These are phyloP conservation scores for Argynnis bischoffii DNA, from an alignment of 2,888 invertebrate genomes.

Conservation along the genomic window DNA sequence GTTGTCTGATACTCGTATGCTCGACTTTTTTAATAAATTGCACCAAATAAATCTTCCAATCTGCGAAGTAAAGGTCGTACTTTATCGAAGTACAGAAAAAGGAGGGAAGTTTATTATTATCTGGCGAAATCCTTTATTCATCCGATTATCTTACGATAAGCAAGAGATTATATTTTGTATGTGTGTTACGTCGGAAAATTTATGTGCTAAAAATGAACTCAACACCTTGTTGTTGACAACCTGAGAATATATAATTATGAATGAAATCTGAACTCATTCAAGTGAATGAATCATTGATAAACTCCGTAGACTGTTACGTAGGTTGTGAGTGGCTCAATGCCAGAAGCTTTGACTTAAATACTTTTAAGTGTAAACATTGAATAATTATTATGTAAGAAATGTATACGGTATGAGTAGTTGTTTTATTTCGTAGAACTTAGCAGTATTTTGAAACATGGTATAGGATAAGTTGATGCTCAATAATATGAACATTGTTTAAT, in stretches of 20 bases:
- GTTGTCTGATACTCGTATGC: too few relatives aligned
- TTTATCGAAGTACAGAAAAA: too few relatives aligned
- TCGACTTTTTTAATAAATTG: too few relatives aligned
- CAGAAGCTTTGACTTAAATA: neutral
- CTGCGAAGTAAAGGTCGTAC: too few relatives aligned
- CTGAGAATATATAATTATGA: conserved; percentile 8
- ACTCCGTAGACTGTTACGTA: neutral
- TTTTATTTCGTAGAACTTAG: too few relatives aligned
- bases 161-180: neutral
- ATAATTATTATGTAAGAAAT: neutral
- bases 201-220: conserved; percentile 9
- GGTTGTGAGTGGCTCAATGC: neutral
- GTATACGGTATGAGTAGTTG: neutral
- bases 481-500: too few relatives aligned
- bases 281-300: conserved; percentile 15
- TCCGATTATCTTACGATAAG: too few relatives aligned
- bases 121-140: too few relatives aligned
- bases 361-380: neutral
- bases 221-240: neutral
- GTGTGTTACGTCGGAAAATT: neutral
- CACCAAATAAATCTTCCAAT: too few relatives aligned
- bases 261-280: conserved; percentile 12
- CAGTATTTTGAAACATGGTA: too few relatives aligned
- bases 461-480: too few relatives aligned
- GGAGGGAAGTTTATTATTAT: too few relatives aligned